These are phyloP conservation scores for Acanthurus leucopareius DNA, from an alignment of 2,797 vertebrate genomes.

Conservation along the genomic window DNA sequence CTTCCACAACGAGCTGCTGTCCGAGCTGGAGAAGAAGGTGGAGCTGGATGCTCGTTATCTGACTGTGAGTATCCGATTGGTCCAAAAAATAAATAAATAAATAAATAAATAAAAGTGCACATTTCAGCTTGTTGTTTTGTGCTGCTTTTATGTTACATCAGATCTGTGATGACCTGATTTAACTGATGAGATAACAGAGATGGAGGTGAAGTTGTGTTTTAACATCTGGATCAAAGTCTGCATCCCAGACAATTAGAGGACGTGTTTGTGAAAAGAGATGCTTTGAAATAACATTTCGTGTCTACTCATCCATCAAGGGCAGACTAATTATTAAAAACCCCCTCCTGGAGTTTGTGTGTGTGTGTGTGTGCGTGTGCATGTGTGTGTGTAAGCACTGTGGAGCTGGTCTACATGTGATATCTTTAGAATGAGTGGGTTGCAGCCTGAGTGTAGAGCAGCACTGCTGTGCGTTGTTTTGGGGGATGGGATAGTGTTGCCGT, in stretches of 20 bases:
- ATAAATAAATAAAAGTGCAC: slow-evolving; percentile 2
- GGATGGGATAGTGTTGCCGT: slow-evolving; percentile 70
- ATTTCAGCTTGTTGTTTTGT: background rate
- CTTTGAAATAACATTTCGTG: slow-evolving; percentile 62
- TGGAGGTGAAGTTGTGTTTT: slow-evolving; percentile 30
- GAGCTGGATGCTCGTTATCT: slow-evolving; percentile 96
- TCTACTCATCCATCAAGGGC: slow-evolving; percentile 56
- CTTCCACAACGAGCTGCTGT: slow-evolving; percentile 97
- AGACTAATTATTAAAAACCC: slow-evolving; percentile 68
- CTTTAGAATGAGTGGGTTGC: slow-evolving; percentile 87
- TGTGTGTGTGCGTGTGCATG: slow-evolving; percentile 34
- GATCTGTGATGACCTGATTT: slow-evolving; percentile 21
- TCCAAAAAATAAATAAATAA: no score
- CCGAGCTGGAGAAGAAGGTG: slow-evolving; percentile 98
- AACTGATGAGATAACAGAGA: background rate
- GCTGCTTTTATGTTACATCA: slow-evolving; percentile 12
- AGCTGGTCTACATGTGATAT: slow-evolving; percentile 82
- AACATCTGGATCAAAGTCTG: slow-evolving; percentile 43
- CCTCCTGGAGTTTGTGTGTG: slow-evolving; percentile 12
- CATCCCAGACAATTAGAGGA: slow-evolving; percentile 44
- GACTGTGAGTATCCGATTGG: slow-evolving; percentile 89
- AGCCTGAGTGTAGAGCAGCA: slow-evolving; percentile 70
- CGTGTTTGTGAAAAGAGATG: slow-evolving; percentile 22
- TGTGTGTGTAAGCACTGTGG: slow-evolving; percentile 53
- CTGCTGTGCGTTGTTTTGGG: slow-evolving; percentile 72